Conservation (phyloP, 2,888 invertebrate species). For the Euplagia quadripunctaria region DNA sequence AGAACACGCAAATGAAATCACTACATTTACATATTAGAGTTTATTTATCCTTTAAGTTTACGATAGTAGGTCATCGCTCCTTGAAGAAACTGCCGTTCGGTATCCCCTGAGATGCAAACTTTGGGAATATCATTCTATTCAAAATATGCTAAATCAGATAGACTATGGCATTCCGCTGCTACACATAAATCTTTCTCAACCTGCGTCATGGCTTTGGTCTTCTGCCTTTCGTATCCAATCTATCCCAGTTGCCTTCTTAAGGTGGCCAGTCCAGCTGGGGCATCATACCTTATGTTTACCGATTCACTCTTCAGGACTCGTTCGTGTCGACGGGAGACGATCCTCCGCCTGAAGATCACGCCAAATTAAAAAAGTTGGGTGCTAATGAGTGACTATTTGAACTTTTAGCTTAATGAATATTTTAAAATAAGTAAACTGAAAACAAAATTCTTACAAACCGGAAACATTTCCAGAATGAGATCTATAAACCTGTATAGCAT, state of each 20-base stretch:
- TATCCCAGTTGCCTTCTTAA: not conserved
- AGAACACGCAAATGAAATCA: not conserved
- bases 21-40: not conserved
- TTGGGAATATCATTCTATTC: not conserved
- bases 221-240: not conserved
- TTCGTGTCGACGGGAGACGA: not conserved
- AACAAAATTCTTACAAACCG: not conserved
- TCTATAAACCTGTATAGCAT: not conserved
- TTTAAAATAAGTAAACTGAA: too few relatives aligned
- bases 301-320: not conserved
- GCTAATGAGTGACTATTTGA: too few relatives aligned
- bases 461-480: not conserved
- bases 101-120: too few relatives aligned
- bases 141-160: not conserved
- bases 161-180: not conserved
- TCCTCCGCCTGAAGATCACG: not conserved
- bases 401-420: too few relatives aligned
- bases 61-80: not conserved
- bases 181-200: not conserved
- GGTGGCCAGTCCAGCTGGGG: not conserved
- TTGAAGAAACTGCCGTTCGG: too few relatives aligned
- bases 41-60: not conserved
- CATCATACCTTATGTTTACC: not conserved
- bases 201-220: not conserved
- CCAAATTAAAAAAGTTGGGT: not conserved